Evolutionary conservation across 2,888 invertebrate genomes (phyloP), one percentile per base, ranked within the genome.

Genomic region (Orgyia antiqua): DNA sequence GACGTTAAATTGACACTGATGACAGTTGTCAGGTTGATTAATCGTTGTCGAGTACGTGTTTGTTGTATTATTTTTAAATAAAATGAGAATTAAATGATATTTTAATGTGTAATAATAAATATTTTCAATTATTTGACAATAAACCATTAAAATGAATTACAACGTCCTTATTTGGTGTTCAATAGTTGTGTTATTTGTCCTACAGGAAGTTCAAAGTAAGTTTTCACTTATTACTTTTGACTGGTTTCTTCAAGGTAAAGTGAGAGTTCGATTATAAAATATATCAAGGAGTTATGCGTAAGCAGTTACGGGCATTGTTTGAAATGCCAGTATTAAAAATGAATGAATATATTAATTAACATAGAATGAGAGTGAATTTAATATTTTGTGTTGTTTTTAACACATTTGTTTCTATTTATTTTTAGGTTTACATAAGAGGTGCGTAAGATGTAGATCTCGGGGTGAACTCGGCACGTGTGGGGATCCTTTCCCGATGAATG

Each of bases 401-500:
- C 4, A 15, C 6, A 15, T 15, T 15, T 15, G 6, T 15, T 15
- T 4, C 4, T 23, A 19, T 13, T 9, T 6, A 10, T 15, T 15
- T 83, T 18, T 66, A 93, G 94, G 91, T 54, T 70, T 91, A 20
- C 82, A 92, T 27, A 90, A 92, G 54, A 88, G 94, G 68, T 97
- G 97, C 71, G 92, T 92, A 59, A 88, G 89, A 47, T 97, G 97
- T 67, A 88, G 96, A 61, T 96, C 96, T 1, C 88, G 96, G 40
- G 96, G 97, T 11, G 94, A 94, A 31, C 74, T 93, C 19, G 97
- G 97, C 3, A 92, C 94, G 44, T 97, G 97, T 69, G 94, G 94
- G 56, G 97, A 97, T 82, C 92, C 93, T 6, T 96, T 96, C 60
- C 89, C 87, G 1, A 91, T 90, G 51, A 96, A 96, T 83, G 89